Percentiles rank a stretch among this genome's conserved stretches.
Conservation (phyloP, 2,888 invertebrate species). For the Linyphia triangularis region DNA sequence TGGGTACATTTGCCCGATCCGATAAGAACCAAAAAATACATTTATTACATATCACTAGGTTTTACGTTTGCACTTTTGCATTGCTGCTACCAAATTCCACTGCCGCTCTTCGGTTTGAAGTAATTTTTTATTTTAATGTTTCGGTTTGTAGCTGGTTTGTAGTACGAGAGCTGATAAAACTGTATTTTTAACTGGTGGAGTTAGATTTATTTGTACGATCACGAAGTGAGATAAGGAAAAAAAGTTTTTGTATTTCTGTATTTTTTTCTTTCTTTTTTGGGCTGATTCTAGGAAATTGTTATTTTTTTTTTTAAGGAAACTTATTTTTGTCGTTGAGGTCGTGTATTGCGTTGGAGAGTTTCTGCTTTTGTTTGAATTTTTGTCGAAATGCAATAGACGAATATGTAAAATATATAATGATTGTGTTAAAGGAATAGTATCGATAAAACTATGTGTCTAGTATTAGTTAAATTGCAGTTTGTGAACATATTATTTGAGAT, state of each 20-base stretch:
- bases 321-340: background rate
- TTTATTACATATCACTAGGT: constrained; percentile 73
- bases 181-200: constrained; percentile 70
- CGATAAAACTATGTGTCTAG: no score
- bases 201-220: constrained; percentile 74
- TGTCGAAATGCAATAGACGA: background rate
- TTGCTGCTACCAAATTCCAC: constrained; percentile 8
- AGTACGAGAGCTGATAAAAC: constrained; percentile 66
- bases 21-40: constrained; percentile 74
- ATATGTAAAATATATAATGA: no score
- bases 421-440: no score
- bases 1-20: constrained; percentile 61
- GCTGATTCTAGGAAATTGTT: constrained; percentile 31
- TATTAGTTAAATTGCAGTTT: no score
- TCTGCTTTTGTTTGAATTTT: constrained; percentile 1
- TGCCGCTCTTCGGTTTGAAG: constrained; percentile 18
- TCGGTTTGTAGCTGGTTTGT: constrained; percentile 46
- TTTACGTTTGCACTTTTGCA: constrained; percentile 69
- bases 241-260: constrained; percentile 21
- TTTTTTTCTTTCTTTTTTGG: constrained; percentile 17
- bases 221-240: constrained; percentile 54
- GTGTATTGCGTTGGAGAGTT: background rate
- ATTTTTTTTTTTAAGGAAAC: constrained; percentile 16
- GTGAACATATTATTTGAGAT: no score
- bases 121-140: constrained; percentile 58